Evolutionary conservation across 2,888 invertebrate genomes (phyloP), one percentile per base, ranked within the genome.

Genomic region (Cantharis rustica): DNA sequence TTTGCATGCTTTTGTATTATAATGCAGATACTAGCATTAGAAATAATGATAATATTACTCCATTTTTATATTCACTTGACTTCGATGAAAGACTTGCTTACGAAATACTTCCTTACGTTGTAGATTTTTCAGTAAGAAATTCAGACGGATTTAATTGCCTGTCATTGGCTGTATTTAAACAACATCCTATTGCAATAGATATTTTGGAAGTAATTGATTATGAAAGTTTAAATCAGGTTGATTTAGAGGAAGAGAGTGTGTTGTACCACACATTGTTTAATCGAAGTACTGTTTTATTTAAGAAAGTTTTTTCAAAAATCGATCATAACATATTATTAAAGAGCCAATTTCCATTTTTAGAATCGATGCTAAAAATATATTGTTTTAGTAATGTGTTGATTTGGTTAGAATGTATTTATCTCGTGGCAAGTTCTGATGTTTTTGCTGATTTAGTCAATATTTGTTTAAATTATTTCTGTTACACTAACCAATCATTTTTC

Each of bases 1-100:
- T 85, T 16, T 83, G 83, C 73, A 82, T 84, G 84, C 73, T 86
- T 23, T 76, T 86, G 5, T 85, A 82, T 79, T 84, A 83, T 69
- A 79, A 80, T 75, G 84, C 85, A n/a, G 85, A 85, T 78, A 79
- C 82, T 3, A 80, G 73, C 61, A 68, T 78, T 26, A 10, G 2
- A 5, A 74, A 73, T 20, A 15, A n/a, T n/a, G n/a, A 81, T 69
- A 69, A 79, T 75, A 72, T 82, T 16, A 84, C 83, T 13, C 84
- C 85, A 10, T 84, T 85, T 66, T 83, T 84, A 82, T 80, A 81
- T 68, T 81, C 84, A 1, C 23, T 84, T 17, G 77, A 80, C 16
- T 77, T 79, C 26, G 7, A 77, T 68, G 69, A 79, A 13, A 77
- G 75, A 69, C 77, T 85, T 13, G 82, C 82, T 71, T 69, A 76